A percentile compares a stretch with the other conserved stretches of the same genome.
Evolutionary conservation across 2,888 invertebrate genomes (phyloP).

Genomic region (Plutella xylostella): DNA sequence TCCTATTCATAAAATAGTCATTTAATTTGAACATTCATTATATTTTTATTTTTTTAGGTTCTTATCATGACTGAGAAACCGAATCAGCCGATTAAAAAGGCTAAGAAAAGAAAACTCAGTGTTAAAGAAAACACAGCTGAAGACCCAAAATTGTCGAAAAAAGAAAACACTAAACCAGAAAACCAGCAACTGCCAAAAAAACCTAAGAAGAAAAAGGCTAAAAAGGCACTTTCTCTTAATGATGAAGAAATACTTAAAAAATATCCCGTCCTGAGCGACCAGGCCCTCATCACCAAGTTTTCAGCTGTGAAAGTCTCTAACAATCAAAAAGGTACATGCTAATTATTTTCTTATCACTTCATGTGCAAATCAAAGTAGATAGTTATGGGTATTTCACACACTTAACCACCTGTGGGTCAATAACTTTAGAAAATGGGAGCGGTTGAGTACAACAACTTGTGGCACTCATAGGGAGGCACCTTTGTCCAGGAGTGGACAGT

Average conservation of each 20-base stretch:
- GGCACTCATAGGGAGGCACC: background rate
- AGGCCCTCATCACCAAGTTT: slow-evolving; percentile 34
- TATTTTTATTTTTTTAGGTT: no score
- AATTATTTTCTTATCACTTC: background rate
- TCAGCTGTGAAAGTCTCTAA: slow-evolving; percentile 39
- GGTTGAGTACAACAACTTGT: background rate
- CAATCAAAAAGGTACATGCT: slow-evolving; percentile 53
- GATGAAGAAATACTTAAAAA: slow-evolving; percentile 14
- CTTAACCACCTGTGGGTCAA: background rate
- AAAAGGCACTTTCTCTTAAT: no score
- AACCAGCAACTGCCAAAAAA: no score
- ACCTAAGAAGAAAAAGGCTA: no score
- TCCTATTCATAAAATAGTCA: no score
- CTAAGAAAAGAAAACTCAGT: no score
- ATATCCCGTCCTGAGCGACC: slow-evolving; percentile 41
- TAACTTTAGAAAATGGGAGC: background rate
- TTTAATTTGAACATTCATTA: no score
- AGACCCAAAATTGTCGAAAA: no score
- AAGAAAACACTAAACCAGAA: no score
- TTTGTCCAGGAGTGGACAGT: background rate
- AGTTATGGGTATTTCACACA: background rate
- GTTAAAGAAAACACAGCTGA: no score
- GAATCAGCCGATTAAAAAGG: no score
- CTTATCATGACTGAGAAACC: no score
- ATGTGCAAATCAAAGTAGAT: background rate